Evolutionary conservation across 2,113 vertebrate genomes (phyloP).

Genomic region (Pluvianellus socialis): DNA sequence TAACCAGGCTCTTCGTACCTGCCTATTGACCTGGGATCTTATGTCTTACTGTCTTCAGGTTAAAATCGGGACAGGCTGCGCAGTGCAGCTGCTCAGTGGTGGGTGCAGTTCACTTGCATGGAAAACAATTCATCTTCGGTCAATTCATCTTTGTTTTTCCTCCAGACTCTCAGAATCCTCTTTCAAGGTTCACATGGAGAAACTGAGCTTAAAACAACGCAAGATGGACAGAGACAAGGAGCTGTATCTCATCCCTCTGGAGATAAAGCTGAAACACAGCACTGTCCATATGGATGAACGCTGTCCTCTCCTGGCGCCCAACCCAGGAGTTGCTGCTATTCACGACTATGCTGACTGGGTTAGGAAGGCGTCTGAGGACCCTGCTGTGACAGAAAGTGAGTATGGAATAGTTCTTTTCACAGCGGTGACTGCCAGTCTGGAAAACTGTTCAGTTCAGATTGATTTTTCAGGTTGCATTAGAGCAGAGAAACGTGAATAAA

Average conservation of each 20-base stretch:
- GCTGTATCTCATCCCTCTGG: slow-evolving; percentile 83
- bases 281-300: slow-evolving; percentile 75
- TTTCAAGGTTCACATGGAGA: slow-evolving; percentile 90
- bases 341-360: slow-evolving; percentile 90
- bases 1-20: neutral
- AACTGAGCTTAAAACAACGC: slow-evolving; percentile 76
- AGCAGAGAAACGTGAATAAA: neutral
- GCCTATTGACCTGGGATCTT: neutral
- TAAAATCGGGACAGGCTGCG: neutral
- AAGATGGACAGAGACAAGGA: slow-evolving; percentile 61
- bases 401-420: neutral
- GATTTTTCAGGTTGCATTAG: neutral
- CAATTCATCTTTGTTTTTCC: neutral
- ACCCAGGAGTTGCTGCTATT: slow-evolving; percentile 82
- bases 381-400: slow-evolving; percentile 73
- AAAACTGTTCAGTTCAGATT: neutral
- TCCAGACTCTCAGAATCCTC: slow-evolving; percentile 84
- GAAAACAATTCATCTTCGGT: neutral
- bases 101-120: neutral
- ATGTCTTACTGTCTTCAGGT: rapidly evolving
- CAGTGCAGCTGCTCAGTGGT: rapidly evolving
- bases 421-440: rapidly evolving
- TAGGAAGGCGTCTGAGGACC: slow-evolving; percentile 53
- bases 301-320: slow-evolving; percentile 85
- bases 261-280: slow-evolving; percentile 90